Percentiles rank a stretch among this genome's conserved stretches.
phyloP scores from a whole-genome alignment of 2,888 invertebrate genomes.

The Nemurella pictetii region DNA sequence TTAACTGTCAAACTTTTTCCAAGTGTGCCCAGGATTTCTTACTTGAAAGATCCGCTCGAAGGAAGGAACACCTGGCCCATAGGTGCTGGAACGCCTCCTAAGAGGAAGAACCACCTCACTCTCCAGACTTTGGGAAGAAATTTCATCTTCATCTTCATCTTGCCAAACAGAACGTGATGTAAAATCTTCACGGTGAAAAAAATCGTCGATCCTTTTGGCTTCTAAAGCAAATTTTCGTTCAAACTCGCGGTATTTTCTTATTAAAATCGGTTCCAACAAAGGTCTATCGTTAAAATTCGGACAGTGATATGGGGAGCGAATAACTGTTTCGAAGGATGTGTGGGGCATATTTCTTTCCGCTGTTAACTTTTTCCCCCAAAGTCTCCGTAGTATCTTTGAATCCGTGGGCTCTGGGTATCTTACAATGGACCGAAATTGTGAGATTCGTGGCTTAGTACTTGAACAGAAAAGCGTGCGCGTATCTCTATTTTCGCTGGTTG shows the following conservation, averaged over 20 bases:
- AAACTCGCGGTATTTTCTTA: not conserved
- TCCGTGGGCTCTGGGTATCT: not conserved
- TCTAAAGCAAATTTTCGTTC: not conserved
- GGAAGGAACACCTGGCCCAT: not conserved
- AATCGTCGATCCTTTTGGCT: not conserved
- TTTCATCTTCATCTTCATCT: not conserved
- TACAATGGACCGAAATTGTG: not conserved
- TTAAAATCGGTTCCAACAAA: not conserved
- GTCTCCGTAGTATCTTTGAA: not conserved
- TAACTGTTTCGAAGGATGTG: not conserved
- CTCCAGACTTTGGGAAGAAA: not conserved
- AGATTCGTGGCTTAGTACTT: not conserved
- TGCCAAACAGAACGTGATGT: not conserved
- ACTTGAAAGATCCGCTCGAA: not conserved
- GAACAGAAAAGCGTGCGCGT: not conserved
- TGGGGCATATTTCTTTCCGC: not conserved
- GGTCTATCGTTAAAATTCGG: no score
- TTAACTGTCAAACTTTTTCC: no score
- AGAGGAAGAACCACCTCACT: not conserved
- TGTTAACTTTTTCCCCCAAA: not conserved
- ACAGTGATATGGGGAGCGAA: no score
- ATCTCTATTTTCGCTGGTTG: not conserved
- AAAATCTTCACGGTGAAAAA: not conserved
- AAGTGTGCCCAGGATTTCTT: no score
- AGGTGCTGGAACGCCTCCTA: not conserved